phyloP scores from a whole-genome alignment of 2,113 vertebrate species.

The Lophotis ruficrista region DNA sequence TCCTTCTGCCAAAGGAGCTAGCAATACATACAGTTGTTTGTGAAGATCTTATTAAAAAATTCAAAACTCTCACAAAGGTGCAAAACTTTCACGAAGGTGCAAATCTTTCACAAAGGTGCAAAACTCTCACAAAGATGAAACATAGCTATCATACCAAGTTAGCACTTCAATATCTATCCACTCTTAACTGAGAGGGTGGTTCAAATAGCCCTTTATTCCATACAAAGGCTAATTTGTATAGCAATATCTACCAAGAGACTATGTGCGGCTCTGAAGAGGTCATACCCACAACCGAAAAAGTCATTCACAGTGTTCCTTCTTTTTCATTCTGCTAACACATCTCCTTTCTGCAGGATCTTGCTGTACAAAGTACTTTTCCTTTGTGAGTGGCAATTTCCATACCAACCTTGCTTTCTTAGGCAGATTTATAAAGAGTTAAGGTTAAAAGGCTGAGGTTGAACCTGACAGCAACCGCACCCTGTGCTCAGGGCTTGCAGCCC shows the following conservation, averaged over 20 bases:
- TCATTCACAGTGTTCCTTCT: background rate
- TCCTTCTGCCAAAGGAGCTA: background rate
- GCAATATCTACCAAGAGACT: background rate
- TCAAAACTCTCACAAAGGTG: background rate
- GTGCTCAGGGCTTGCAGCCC: background rate
- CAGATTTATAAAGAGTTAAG: background rate
- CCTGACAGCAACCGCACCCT: background rate
- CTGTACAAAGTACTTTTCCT: background rate
- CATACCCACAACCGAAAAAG: background rate
- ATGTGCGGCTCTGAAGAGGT: background rate
- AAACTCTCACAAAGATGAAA: background rate
- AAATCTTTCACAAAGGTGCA: background rate
- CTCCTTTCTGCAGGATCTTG: background rate
- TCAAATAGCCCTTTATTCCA: background rate
- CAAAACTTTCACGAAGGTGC: background rate
- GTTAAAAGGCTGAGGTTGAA: background rate
- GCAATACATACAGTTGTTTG: background rate
- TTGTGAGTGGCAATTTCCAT: constrained; percentile 8
- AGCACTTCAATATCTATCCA: background rate
- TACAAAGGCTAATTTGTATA: background rate
- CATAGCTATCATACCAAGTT: background rate
- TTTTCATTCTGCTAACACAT: background rate
- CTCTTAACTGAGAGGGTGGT: background rate
- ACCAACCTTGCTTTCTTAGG: background rate
- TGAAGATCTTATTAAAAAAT: background rate